Evolutionary conservation across 2,888 invertebrate species (phyloP).

Genomic region (Ennomos erosarius): DNA sequence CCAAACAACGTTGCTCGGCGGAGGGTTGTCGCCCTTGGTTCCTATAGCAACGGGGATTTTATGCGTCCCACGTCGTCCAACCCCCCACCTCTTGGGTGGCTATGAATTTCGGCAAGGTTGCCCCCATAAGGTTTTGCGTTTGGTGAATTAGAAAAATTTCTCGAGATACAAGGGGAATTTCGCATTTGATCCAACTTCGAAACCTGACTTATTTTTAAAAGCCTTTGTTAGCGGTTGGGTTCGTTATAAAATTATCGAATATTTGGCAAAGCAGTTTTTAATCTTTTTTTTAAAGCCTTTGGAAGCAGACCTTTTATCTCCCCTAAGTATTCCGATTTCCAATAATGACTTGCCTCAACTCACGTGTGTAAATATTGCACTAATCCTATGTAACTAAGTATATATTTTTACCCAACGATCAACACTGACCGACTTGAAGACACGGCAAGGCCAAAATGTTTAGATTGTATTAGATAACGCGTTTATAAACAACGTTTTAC

Average conservation of each 20-base stretch:
- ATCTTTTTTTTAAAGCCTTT: no score
- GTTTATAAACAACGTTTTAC: conserved; percentile 9
- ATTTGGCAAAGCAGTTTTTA: no score
- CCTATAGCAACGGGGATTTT: conserved; percentile 73
- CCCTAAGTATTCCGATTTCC: no score
- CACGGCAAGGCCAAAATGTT: conserved; percentile 32
- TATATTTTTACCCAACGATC: conserved; percentile 26
- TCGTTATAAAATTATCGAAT: neutral
- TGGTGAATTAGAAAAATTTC: conserved; percentile 45
- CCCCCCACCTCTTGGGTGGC: conserved; percentile 48
- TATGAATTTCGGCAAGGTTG: conserved; percentile 61
- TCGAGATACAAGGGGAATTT: conserved; percentile 38
- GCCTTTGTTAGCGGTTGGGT: conserved; percentile 11
- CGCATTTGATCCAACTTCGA: conserved; percentile 15
- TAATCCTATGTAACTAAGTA: neutral
- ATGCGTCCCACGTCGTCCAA: conserved; percentile 67
- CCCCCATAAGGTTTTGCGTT: conserved; percentile 44
- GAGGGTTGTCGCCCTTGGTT: conserved; percentile 78
- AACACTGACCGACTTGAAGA: conserved; percentile 33
- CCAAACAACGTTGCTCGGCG: conserved; percentile 45
- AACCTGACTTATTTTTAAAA: conserved; percentile 4
- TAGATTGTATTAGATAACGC: conserved; percentile 37
- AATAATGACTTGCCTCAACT: no score
- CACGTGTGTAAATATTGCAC: no score
- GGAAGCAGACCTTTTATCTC: neutral